Conservation (phyloP, 2,888 invertebrate species). For the Chymomyza fuscimana region DNA sequence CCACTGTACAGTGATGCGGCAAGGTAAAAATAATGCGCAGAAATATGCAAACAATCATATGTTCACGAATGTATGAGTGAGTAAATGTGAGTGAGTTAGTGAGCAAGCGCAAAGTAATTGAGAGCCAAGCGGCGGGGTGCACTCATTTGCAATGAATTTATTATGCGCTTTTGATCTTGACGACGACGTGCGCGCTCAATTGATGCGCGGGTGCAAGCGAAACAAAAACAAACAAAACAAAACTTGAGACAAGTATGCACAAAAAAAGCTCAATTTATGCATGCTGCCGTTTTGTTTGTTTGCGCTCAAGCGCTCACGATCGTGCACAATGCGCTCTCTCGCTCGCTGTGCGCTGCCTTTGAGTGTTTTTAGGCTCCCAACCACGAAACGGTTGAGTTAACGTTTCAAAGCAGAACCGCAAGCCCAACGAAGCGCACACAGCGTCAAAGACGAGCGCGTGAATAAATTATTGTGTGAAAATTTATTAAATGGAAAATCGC, state of each 20-base stretch:
- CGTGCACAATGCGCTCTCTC: not conserved
- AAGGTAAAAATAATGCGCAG: slow-evolving; percentile 50
- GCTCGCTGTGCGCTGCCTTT: slow-evolving; percentile 21
- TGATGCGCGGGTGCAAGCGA: not conserved
- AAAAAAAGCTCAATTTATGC: slow-evolving; percentile 36
- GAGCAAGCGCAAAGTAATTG: not conserved
- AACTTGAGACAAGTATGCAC: too few species aligned
- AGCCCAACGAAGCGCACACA: slow-evolving; percentile 61
- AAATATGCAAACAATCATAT: slow-evolving; percentile 46
- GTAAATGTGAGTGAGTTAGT: not conserved
- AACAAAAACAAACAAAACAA: too few species aligned
- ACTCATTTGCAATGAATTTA: slow-evolving; percentile 52
- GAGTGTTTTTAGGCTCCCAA: slow-evolving; percentile 47
- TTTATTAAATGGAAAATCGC: slow-evolving; percentile 20
- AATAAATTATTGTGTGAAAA: slow-evolving; percentile 39
- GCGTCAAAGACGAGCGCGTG: slow-evolving; percentile 30
- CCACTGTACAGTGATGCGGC: slow-evolving; percentile 19
- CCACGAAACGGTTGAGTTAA: slow-evolving; percentile 67
- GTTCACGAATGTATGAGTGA: not conserved
- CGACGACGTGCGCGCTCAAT: slow-evolving; percentile 26
- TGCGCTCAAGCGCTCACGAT: not conserved
- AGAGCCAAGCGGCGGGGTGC: not conserved
- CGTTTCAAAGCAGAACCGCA: slow-evolving; percentile 75
- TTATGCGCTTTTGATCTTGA: slow-evolving; percentile 57
- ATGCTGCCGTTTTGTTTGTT: not conserved